Percentiles rank a stretch among this genome's conserved stretches.
phyloP scores from a whole-genome alignment of 1,140 invertebrate genomes.

The Periplaneta americana region DNA sequence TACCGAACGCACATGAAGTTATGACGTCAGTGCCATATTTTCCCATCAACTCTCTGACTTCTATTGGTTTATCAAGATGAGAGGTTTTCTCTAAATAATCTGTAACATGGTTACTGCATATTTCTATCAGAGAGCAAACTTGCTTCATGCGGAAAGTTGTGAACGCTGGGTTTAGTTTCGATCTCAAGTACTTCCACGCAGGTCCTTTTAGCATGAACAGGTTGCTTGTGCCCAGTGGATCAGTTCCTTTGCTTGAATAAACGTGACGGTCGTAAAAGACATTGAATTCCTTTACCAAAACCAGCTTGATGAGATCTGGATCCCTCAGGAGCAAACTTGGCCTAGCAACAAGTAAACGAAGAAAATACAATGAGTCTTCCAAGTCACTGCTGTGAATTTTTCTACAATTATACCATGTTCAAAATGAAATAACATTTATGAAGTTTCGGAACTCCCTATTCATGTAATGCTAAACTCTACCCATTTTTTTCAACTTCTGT shows the following conservation, averaged over 20 bases:
- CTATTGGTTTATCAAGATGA: not conserved
- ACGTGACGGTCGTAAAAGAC: constrained; percentile 35
- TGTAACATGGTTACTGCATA: constrained; percentile 17
- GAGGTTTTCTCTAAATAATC: not conserved
- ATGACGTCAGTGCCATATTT: constrained; percentile 18
- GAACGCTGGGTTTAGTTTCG: constrained; percentile 41
- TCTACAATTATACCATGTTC: no score
- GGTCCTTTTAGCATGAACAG: constrained; percentile 23
- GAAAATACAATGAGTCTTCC: no score
- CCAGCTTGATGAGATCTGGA: constrained; percentile 37
- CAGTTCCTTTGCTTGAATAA: constrained; percentile 24
- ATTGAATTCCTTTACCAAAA: constrained; percentile 44
- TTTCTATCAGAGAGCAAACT: constrained; percentile 25
- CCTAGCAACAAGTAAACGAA: not conserved
- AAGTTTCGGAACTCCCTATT: no score
- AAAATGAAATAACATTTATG: no score
- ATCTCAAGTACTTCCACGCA: constrained; percentile 38
- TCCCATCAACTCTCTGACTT: constrained; percentile 22
- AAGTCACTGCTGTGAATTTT: no score
- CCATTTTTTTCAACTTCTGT: no score
- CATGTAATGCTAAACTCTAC: no score
- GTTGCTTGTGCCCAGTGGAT: constrained; percentile 23
- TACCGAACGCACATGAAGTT: constrained; percentile 19
- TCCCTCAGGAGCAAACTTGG: constrained; percentile 39
- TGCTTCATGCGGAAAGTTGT: constrained; percentile 40